phyloP scores from a whole-genome alignment of 92 coral and sea anemone genomes.

The Heteractis magnifica region DNA sequence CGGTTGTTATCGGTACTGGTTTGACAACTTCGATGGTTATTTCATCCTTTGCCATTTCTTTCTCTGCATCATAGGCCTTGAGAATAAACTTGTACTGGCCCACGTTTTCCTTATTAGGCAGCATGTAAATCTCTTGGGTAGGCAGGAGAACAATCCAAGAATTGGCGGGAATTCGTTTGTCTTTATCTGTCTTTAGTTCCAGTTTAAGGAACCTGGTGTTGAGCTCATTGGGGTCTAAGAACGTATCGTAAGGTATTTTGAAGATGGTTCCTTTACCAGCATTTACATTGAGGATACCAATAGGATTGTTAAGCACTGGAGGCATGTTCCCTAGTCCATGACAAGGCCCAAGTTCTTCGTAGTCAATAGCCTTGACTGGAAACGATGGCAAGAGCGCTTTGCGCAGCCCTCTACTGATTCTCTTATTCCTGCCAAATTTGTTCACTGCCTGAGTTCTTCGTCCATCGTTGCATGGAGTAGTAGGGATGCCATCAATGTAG shows the following conservation, averaged over 20 bases:
- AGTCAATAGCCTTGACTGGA: slow-evolving; percentile 28
- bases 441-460: neutral
- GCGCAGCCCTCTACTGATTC: slow-evolving; percentile 44
- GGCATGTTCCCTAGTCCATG: slow-evolving; percentile 29
- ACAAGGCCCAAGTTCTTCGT: slow-evolving; percentile 54
- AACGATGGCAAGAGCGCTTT: slow-evolving; percentile 64
- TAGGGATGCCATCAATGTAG: slow-evolving; percentile 50
- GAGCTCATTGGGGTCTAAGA: slow-evolving; percentile 73
- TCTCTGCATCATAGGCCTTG: slow-evolving; percentile 32
- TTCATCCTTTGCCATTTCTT: slow-evolving; percentile 1
- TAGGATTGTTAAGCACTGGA: slow-evolving; percentile 48
- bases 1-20: slow-evolving; percentile 21
- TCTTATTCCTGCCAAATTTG: slow-evolving; percentile 39
- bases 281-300: slow-evolving; percentile 22
- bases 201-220: slow-evolving; percentile 59
- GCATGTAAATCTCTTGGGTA: slow-evolving; percentile 48
- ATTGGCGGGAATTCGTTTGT: slow-evolving; percentile 21
- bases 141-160: slow-evolving; percentile 51
- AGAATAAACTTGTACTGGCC: slow-evolving; percentile 53
- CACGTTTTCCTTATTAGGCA: slow-evolving; percentile 19
- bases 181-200: slow-evolving; percentile 29
- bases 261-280: slow-evolving; percentile 43
- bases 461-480: slow-evolving; percentile 30
- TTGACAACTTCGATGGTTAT: slow-evolving; percentile 17
- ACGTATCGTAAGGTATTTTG: slow-evolving; percentile 55